Base-by-base conservation (phyloP, 2,113 vertebrate species). In the Ochotona princeps region DNA sequence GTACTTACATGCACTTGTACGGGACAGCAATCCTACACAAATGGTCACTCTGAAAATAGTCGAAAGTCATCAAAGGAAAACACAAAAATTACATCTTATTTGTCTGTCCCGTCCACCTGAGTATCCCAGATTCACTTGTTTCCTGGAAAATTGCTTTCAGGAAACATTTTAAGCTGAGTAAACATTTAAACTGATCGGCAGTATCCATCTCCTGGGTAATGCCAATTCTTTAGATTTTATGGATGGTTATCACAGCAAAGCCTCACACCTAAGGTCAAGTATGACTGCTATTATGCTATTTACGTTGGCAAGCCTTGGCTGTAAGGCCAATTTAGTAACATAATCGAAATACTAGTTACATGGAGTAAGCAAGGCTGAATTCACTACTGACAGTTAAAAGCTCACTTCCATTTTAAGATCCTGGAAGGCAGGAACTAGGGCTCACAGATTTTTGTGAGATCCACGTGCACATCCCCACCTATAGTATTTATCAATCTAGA, bases 231-330 rank as follows among this genome's bases (percentile, higher is more conserved):
- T 70, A 26, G 47, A 7, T 91, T 97, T 95, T 94, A 96, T 92
- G 90, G 75, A 28, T 35, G 63, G 13, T 94, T 93, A 93, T 90
- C 92, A 78, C 30, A 12, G 15, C 2, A 25, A 17, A 18, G 25
- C 47, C 89, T 92, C 75, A 54, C 57, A 66, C 57, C 66, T 76
- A 20, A 93, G 92, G 92, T 93, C 85, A 90, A 83, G 75, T 84
- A 65, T 94, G 69, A 47, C 72, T 94, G 14, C 92, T 86, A 96
- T 93, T 92, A 79, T 21, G 32, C 15, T 96, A 61, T 95, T 95
- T 96, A 80, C 75, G 93, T 96, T 96, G 96, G 97, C 94, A 93
- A 84, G 83, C 60, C 44, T 63, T 60, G 72, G 38, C 47, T 63
- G 21, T 75, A 35, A 94, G n/a, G 61, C 57, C 76, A 57, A 90